phyloP scores from a whole-genome alignment of 2,113 vertebrate species.

The Ammospiza caudacuta region DNA sequence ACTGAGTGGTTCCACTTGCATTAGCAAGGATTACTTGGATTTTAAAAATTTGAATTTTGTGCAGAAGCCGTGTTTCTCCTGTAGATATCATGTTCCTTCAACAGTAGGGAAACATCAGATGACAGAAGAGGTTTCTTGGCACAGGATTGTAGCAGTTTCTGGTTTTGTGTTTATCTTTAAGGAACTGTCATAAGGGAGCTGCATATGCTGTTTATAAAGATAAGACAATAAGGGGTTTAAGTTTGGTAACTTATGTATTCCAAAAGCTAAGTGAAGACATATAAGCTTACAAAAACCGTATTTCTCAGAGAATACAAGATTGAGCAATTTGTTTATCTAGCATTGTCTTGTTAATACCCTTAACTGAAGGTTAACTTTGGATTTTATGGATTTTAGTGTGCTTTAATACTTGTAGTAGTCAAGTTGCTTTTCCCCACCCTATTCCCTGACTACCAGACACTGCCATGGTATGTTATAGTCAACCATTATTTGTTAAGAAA shows the following conservation, averaged over 20 bases:
- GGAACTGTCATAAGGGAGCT: neutral
- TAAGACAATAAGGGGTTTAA: neutral
- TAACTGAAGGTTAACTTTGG: neutral
- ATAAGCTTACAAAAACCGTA: neutral
- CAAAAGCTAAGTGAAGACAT: neutral
- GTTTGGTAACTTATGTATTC: neutral
- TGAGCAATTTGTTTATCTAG: neutral
- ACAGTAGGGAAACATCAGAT: neutral
- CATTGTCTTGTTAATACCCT: neutral
- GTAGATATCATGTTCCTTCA: neutral
- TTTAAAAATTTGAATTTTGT: neutral
- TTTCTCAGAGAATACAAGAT: neutral
- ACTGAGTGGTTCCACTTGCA: neutral
- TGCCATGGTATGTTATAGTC: neutral
- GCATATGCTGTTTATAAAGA: neutral
- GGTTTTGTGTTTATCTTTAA: neutral
- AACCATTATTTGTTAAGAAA: neutral
- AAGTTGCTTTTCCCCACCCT: neutral
- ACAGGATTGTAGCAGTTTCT: neutral
- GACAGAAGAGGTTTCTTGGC: neutral
- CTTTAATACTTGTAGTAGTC: neutral
- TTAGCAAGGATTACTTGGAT: neutral
- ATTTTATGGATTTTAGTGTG: neutral
- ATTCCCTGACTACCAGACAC: neutral
- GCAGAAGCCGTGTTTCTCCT: neutral